Conservation (phyloP, 2,113 vertebrate genomes). For the Vulpes ferrilata region DNA sequence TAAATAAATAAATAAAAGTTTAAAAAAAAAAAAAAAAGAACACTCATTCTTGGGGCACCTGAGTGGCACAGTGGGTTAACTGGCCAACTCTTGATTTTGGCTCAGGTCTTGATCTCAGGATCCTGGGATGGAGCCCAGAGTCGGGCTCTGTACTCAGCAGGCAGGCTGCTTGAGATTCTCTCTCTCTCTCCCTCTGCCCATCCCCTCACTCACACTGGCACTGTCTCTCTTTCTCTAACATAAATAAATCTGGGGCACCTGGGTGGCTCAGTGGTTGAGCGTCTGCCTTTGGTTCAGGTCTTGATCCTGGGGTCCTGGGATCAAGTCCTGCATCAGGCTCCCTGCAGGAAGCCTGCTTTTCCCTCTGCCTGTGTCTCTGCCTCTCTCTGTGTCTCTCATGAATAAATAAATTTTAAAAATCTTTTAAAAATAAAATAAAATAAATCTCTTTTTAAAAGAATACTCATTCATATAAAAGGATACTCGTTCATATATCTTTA, state of each 20-base stretch:
- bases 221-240: not conserved
- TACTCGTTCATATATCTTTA: not conserved
- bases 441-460: no score
- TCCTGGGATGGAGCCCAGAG: not conserved
- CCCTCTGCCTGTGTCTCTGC: no score
- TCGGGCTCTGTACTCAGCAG: not conserved
- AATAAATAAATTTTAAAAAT: no score
- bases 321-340: no score
- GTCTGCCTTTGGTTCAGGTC: no score
- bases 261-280: no score
- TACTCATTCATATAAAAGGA: not conserved
- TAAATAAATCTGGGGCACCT: not conserved
- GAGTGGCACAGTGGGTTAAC: not conserved
- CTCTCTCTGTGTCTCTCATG: no score
- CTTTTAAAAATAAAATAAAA: no score
- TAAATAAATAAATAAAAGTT: no score
- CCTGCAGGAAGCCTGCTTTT: no score
- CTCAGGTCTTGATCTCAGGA: not conserved
- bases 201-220: fast-evolving
- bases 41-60: not conserved
- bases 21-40: no score
- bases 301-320: no score
- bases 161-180: not conserved
- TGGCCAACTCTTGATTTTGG: not conserved
- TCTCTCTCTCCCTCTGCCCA: not conserved